Base-by-base conservation (phyloP, 1,140 invertebrate genomes). In the Melitaea cinxia region DNA sequence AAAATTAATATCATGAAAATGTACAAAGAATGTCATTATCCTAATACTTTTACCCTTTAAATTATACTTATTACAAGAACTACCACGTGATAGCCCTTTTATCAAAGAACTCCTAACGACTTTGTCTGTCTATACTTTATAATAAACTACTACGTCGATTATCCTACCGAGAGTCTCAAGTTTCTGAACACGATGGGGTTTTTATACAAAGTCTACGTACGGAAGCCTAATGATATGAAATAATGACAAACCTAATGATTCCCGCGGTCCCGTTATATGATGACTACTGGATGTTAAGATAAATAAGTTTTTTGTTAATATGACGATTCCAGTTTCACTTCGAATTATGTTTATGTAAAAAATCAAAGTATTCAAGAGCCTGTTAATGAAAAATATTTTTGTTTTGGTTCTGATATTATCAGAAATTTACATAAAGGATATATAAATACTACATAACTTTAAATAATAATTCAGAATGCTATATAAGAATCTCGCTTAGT, bases 101-200 rank as follows among this genome's bases (percentile, higher is more conserved):
- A 60, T 60, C 30, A 47, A 23, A 56, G 42, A 49, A 35, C 37
- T 49, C 62, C 62, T 74, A 76, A 71, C 63, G 57, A 73, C 60
- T 73, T 65, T 65, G 50, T 33, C 30, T 15, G 37, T 15, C 37
- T 19, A 42, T 60, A 62, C 68, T 70, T 71, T 67, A 75, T 73
- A 75, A 77, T 75, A 77, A 74, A 78, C 68, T 63, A 45, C 50
- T 61, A 68, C 52, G 70, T 62, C 75, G 67, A 80, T 82, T 80
- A 77, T 75, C 64, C 65, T 70, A 70, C 42, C 5, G 53, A 68
- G 62, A 59, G 62, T 54, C 57, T 68, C 68, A 58, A 30, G 63
- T 60, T 58, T 66, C 69, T 72, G 61, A 71, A 69, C 69, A 55
- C 62, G 63, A 70, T 28, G 52, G 53, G 37, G 57, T 68, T 63